Evolutionary conservation across 2,797 vertebrate species (phyloP).

Genomic region (Mus caroli): DNA sequence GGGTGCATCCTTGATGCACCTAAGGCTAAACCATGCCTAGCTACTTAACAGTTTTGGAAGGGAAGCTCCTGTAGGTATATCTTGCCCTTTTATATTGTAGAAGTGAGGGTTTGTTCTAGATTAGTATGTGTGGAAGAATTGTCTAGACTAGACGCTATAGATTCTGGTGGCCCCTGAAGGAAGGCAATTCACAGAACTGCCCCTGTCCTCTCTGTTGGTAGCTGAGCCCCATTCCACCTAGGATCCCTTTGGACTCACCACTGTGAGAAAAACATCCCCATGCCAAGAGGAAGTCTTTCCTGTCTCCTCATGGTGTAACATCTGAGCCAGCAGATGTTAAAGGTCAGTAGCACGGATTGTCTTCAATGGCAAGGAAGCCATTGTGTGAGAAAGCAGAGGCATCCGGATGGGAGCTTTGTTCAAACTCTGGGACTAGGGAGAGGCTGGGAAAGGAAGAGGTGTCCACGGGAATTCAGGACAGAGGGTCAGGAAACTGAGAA

Average conservation of each 20-base stretch:
- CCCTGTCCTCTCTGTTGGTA: conserved; percentile 12
- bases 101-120: neutral
- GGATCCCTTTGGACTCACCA: conserved; percentile 43
- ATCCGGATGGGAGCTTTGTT: conserved; percentile 82
- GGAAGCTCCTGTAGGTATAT: neutral
- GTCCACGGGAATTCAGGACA: neutral
- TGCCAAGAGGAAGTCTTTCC: conserved; percentile 79
- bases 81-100: neutral
- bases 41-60: neutral
- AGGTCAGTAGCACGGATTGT: conserved; percentile 88
- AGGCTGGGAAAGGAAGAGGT: conserved; percentile 86
- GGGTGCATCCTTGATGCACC: neutral
- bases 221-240: conserved; percentile 74
- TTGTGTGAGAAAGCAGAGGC: conserved; percentile 87
- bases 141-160: neutral
- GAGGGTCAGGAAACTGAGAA: conserved; percentile 85
- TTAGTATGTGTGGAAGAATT: neutral
- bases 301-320: conserved; percentile 85
- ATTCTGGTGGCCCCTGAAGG: neutral
- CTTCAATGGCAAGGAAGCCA: conserved; percentile 86
- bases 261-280: conserved; percentile 68
- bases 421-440: conserved; percentile 87
- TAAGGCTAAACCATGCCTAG: neutral
- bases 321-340: conserved; percentile 82
- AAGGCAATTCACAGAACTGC: neutral